These are phyloP conservation scores for Fundulus diaphanus DNA, from an alignment of 2,797 vertebrate species.

Conservation along the genomic window DNA sequence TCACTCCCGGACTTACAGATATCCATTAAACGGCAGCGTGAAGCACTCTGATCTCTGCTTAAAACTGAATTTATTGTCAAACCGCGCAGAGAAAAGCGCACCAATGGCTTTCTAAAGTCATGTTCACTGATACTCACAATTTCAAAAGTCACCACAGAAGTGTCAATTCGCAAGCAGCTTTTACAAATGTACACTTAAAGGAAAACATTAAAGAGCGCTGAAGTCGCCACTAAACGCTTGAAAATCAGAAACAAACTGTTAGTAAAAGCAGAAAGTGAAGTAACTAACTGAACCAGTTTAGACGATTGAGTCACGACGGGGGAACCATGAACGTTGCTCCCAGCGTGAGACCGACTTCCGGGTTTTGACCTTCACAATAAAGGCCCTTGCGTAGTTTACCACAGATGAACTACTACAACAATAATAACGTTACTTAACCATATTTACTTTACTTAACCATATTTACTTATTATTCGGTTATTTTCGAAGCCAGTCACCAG, in stretches of 20 bases:
- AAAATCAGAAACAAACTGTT: not conserved
- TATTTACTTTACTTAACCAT: too few relatives aligned
- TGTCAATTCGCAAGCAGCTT: constrained; percentile 15
- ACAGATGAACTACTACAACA: not conserved
- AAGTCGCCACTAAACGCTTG: not conserved
- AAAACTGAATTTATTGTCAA: not conserved
- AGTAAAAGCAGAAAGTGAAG: not conserved
- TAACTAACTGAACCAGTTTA: constrained; percentile 24
- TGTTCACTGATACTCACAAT: constrained; percentile 30
- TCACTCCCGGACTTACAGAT: not conserved
- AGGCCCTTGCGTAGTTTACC: fast-evolving
- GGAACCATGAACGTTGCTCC: not conserved
- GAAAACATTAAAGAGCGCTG: not conserved
- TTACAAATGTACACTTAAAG: not conserved
- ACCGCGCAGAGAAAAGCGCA: not conserved
- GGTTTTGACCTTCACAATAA: constrained; percentile 49
- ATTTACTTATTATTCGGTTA: too few relatives aligned
- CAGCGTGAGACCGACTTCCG: constrained; percentile 51
- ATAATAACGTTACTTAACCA: too few relatives aligned
- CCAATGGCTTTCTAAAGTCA: not conserved
- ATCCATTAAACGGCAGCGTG: not conserved
- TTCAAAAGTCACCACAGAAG: constrained; percentile 10
- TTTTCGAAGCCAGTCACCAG: too few relatives aligned
- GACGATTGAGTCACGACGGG: not conserved
- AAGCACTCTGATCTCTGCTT: not conserved